A percentile compares a stretch with the other conserved stretches of the same genome.
Evolutionary conservation across 2,113 vertebrate genomes (phyloP).

Genomic region (Ictalurus punctatus): DNA sequence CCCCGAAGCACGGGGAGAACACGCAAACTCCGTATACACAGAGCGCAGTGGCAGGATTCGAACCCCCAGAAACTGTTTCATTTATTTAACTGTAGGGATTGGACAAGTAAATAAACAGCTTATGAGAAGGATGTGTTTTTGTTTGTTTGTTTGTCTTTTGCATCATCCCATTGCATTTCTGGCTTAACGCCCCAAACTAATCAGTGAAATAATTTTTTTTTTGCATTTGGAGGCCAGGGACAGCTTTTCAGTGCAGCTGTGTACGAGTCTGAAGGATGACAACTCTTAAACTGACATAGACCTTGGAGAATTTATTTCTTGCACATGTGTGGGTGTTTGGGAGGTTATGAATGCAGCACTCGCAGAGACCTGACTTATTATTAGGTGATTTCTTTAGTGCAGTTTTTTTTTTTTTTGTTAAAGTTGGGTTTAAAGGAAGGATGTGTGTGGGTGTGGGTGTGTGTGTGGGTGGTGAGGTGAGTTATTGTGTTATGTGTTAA

Average conservation of each 20-base stretch:
- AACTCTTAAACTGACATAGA: neutral
- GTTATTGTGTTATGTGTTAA: constrained; percentile 24
- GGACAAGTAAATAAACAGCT: neutral
- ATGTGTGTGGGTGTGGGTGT: constrained; percentile 8
- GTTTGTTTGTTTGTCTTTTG: neutral
- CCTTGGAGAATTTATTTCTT: constrained; percentile 10
- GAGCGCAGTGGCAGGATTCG: too few relatives aligned
- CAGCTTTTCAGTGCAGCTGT: neutral
- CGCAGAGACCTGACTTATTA: constrained; percentile 11
- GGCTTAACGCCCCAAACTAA: neutral
- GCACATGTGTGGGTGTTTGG: neutral
- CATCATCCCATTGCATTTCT: neutral
- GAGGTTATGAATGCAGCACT: neutral
- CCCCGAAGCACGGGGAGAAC: too few relatives aligned
- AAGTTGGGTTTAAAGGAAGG: neutral
- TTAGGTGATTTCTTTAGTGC: constrained; percentile 28
- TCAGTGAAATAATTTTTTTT: neutral
- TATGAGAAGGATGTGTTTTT: neutral
- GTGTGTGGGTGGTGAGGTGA: constrained; percentile 20
- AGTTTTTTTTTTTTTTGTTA: constrained; percentile 1
- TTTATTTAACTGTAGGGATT: neutral
- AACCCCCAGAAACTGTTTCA: neutral
- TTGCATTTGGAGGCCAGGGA: neutral
- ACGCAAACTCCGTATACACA: too few relatives aligned
- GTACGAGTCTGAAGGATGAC: neutral